phyloP scores from a whole-genome alignment of 1,140 invertebrate species.

The Tribolium castaneum region DNA sequence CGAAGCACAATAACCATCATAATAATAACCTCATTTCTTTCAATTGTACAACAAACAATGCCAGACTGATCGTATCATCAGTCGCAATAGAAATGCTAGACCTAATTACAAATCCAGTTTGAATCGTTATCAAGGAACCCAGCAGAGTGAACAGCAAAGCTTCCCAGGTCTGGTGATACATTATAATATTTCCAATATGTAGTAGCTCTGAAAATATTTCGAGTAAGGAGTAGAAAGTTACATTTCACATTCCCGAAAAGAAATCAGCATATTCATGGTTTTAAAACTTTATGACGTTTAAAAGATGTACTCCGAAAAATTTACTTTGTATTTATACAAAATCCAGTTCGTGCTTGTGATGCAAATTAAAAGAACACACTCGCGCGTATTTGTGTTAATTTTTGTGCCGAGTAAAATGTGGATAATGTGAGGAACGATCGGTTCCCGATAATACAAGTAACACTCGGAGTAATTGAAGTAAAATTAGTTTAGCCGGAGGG shows the following conservation, averaged over 20 bases:
- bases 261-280: background rate
- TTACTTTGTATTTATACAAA: background rate
- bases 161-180: background rate
- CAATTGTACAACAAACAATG: background rate
- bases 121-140: background rate
- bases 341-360: background rate
- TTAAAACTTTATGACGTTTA: background rate
- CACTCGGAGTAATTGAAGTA: conserved; percentile 5
- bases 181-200: background rate
- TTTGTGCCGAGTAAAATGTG: too few relatives aligned
- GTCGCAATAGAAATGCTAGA: too few relatives aligned
- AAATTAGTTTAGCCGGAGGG: background rate
- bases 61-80: background rate
- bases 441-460: background rate
- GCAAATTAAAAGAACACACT: background rate
- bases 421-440: too few relatives aligned
- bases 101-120: background rate
- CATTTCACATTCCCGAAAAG: background rate
- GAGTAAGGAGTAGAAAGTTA: background rate
- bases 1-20: background rate
- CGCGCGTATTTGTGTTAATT: too few relatives aligned
- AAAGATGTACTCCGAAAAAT: background rate
- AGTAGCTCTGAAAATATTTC: background rate
- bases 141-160: background rate
- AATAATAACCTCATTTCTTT: too few relatives aligned